Base-by-base conservation (phyloP, 2,113 vertebrate species). In the Bombycilla garrulus region DNA sequence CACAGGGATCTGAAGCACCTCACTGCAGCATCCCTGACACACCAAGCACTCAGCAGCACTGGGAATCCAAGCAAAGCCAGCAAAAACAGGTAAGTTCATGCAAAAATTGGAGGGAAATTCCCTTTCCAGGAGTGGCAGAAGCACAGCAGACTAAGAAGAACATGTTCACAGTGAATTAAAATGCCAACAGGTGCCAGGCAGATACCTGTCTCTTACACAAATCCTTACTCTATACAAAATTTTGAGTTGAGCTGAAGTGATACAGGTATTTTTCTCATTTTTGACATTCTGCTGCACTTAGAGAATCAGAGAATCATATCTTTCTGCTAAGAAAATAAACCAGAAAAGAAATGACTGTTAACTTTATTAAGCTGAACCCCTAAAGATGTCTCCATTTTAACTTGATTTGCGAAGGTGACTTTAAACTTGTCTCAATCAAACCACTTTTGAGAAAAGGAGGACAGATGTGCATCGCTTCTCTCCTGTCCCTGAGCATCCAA, bases 101-200 rank as follows among this genome's bases (percentile, higher is more conserved):
- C 11, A 65, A 56, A 73, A 81, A 35, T 20, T 3, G 31, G 22
- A 69, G 17, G 16, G 72, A 71, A 74, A 81, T 33, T 8, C 5
- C 20, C 29, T 58, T 31, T 66, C 11, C 56, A 31, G 54, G 1
- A n/a, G 50, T 11, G 40, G 54, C 17, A 51, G 65, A 61, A 86
- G 80, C 58, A 60, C n/a, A 60, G 35, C 0, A 48, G 51, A 16
- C 7, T 15, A 11, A 2, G 11, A 10, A 45, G n/a, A 88, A 29
- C 2, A 18, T 0, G 20, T 1, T 8, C 5, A 24, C 21, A 31
- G 44, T 31, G 33, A 85, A 80, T 28, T 56, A 11, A 66, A 85
- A 38, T 17, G 19, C 9, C 36, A 60, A 3, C 0, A 12, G 31
- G 5, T 38, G 77, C 50, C 33, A 60, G 9, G n/a, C 0, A 50